Evolutionary conservation across 2,888 invertebrate species (phyloP), one percentile per base, ranked within the genome.

Genomic region (Heliconius cydno): DNA sequence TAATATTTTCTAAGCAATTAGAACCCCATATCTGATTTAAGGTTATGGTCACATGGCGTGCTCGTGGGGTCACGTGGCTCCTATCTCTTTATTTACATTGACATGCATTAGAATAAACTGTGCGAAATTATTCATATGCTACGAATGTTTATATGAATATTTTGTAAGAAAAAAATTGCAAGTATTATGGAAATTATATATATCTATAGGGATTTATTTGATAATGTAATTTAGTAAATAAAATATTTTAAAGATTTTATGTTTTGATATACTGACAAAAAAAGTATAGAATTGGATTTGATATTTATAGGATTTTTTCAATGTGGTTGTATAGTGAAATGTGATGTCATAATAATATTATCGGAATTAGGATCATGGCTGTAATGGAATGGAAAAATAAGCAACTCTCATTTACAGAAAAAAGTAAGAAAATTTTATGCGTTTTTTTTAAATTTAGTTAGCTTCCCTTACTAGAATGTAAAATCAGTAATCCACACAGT

Each of bases 1-100:
- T 92, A 93, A 92, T 93, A 93, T 92, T 92, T 92, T 93, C 92
- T 90, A 87, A 91, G 92, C 94, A 94, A 94, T 94, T 94, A 94
- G 93, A 90, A 89, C 92, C 89, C 90, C 90, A 90, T 92, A 88
- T 89, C 89, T 94, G 94, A 93, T 94, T 93, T 93, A 92, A 92
- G 92, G 92, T 93, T 92, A 93, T 92, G 89, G 90, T 86, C 86
- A 82, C 85, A 86, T 84, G 87, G 87, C 89, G 89, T 90, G 90
- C 90, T 87, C 87, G 90, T 83, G 87, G 87, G 91, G 93, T 92
- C 94, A 93, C 94, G 94, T 92, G 93, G 90, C 90, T 85, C 86
- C 91, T 92, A 92, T 93, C 92, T 93, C 91, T 93, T 90, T 92
- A 92, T 94, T 93, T 92, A 89, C 88, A 89, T 86, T 88, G 90